phyloP scores from a whole-genome alignment of 2,113 vertebrate species.

The Cromileptes altivelis region DNA sequence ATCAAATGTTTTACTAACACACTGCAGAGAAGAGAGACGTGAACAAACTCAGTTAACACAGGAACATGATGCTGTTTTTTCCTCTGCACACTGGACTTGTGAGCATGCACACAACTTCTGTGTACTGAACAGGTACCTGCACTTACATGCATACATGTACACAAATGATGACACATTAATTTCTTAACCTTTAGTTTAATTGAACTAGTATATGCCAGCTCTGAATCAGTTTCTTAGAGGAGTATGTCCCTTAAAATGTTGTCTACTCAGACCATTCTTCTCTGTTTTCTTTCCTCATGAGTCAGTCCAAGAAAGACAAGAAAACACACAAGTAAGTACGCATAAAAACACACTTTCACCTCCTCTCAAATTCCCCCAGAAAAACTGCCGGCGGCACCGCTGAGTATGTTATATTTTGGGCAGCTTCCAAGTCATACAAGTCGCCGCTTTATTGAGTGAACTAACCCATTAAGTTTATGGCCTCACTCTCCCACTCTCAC shows the following conservation, averaged over 20 bases:
- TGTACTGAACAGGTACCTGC: not conserved
- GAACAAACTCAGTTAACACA: not conserved
- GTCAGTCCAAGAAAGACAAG: conserved; percentile 9
- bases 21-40: conserved; percentile 5
- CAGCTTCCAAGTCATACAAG: conserved; percentile 74
- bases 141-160: not conserved
- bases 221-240: not conserved
- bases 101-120: not conserved
- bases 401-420: conserved; percentile 62
- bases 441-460: conserved; percentile 74
- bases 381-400: conserved; percentile 36
- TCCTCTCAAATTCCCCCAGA: conserved; percentile 36
- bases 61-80: not conserved
- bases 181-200: not conserved
- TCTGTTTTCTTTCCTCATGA: conserved; percentile 4
- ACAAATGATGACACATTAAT: not conserved
- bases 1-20: conserved; percentile 24
- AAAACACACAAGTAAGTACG: conserved; percentile 9
- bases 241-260: not conserved
- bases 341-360: conserved; percentile 30
- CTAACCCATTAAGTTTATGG: conserved; percentile 74
- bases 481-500: conserved; percentile 35
- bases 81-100: not conserved
- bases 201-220: not conserved
- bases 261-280: not conserved